These are phyloP conservation scores for Rhodinocichla rosea DNA, from an alignment of 2,113 vertebrate genomes.

Conservation along the genomic window DNA sequence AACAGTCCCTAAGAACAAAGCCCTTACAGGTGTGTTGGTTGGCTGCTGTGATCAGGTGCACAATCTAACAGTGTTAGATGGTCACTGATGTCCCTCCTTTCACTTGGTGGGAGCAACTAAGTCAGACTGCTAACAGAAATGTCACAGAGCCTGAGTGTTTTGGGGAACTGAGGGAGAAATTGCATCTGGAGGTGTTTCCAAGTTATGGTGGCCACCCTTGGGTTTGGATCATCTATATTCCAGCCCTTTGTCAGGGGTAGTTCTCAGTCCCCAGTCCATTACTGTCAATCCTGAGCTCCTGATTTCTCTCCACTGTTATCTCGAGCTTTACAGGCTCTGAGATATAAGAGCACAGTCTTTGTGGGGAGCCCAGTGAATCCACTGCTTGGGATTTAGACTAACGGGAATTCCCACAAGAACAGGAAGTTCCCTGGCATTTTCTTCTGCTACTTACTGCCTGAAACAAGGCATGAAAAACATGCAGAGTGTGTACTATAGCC, in stretches of 20 bases:
- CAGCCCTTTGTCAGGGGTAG: background rate
- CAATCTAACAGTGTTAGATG: background rate
- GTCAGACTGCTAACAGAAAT: background rate
- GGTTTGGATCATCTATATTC: background rate
- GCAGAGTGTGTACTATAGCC: background rate
- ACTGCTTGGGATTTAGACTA: background rate
- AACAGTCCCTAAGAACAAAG: background rate
- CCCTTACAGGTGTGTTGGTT: background rate
- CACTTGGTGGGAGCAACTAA: background rate
- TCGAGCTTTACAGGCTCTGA: background rate
- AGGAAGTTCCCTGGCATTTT: background rate
- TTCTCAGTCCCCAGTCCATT: background rate
- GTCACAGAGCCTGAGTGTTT: background rate
- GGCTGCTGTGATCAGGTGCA: background rate
- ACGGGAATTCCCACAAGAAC: background rate
- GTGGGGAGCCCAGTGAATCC: background rate
- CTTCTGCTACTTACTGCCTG: background rate
- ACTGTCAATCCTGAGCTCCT: background rate
- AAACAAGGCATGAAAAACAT: background rate
- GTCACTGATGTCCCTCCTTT: background rate
- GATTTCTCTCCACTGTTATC: background rate
- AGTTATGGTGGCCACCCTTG: background rate
- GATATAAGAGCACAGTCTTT: background rate
- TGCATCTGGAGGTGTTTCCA: background rate
- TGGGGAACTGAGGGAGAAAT: background rate